These are phyloP conservation scores for Ariopsis seemanni DNA, from an alignment of 2,113 vertebrate species.

Conservation along the genomic window DNA sequence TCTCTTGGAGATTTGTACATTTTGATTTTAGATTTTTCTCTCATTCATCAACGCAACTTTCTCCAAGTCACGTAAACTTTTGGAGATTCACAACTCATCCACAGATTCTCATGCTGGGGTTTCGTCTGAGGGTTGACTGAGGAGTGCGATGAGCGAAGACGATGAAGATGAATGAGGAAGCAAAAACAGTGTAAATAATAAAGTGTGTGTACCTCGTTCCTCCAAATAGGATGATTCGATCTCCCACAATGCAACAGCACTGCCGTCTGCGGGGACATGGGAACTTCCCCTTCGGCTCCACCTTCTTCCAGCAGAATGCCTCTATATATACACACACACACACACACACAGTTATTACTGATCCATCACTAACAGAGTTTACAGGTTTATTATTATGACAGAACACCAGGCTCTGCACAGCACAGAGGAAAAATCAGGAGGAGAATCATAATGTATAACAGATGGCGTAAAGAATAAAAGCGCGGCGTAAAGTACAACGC, in stretches of 20 bases:
- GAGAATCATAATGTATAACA: background rate
- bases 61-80: too few species aligned
- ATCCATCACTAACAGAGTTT: background rate
- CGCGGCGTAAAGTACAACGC: too few species aligned
- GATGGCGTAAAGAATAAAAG: too few species aligned
- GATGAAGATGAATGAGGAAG: background rate
- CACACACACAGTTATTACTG: background rate
- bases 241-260: slow-evolving; percentile 97
- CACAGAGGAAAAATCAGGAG: background rate
- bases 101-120: background rate
- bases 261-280: slow-evolving; percentile 92
- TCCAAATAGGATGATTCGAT: slow-evolving; percentile 95
- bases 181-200: background rate
- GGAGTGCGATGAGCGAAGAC: background rate
- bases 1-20: background rate
- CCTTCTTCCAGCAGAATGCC: slow-evolving; percentile 86
- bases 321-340: slow-evolving; percentile 56
- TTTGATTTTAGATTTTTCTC: background rate
- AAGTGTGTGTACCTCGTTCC: slow-evolving; percentile 85
- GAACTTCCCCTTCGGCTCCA: slow-evolving; percentile 93
- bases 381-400: background rate
- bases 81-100: background rate
- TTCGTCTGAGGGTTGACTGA: background rate
- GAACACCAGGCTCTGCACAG: background rate
- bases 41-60: background rate